Conservation (phyloP, 2,113 vertebrate species). For the Eonycteris spelaea region DNA sequence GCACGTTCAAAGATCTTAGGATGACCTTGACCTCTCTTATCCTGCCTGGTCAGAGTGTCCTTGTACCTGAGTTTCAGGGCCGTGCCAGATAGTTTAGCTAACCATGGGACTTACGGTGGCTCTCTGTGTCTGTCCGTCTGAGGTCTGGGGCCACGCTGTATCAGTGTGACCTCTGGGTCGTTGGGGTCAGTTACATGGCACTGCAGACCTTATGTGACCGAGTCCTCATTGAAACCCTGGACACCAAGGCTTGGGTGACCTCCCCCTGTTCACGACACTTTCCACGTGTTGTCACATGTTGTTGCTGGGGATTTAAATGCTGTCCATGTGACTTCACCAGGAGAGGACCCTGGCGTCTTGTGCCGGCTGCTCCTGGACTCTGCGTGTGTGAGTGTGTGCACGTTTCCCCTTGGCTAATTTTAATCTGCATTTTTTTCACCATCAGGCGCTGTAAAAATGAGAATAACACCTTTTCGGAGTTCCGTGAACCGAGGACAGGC, state of each 20-base stretch:
- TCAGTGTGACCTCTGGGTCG: background rate
- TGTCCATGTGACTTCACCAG: fast-evolving
- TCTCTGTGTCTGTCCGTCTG: background rate
- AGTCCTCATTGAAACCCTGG: background rate
- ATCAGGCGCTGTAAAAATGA: background rate
- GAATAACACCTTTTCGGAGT: background rate
- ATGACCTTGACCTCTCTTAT: too few relatives aligned
- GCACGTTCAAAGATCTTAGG: background rate
- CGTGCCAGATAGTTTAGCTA: background rate
- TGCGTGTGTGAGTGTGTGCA: fast-evolving
- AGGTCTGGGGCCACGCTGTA: fast-evolving
- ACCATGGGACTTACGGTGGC: too few relatives aligned
- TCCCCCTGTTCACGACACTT: fast-evolving
- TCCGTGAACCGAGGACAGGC: background rate
- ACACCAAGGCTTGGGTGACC: fast-evolving
- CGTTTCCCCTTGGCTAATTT: background rate
- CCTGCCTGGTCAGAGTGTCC: background rate
- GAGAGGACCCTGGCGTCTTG: fast-evolving
- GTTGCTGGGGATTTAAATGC: background rate
- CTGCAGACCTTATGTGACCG: fast-evolving
- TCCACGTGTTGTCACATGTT: fast-evolving
- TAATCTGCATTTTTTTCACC: background rate
- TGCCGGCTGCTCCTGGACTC: too few relatives aligned
- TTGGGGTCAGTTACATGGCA: too few relatives aligned
- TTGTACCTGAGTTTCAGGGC: background rate